Evolutionary conservation across 1,140 invertebrate genomes (phyloP), one percentile per base, ranked within the genome.

Genomic region (Meteorus sp.): DNA sequence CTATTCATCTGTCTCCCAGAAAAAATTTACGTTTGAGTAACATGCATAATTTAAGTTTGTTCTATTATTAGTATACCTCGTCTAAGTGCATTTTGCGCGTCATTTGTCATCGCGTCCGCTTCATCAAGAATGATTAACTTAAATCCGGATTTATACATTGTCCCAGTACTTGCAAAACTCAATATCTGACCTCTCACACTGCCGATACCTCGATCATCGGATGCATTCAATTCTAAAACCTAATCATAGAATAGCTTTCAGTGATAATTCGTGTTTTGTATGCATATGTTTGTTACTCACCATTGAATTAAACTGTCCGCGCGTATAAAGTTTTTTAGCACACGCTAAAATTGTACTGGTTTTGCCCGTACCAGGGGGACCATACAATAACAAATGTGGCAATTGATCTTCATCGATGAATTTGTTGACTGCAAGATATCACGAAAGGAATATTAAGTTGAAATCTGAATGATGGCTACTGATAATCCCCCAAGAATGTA

Each of bases 31-130:
- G 85, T n/a, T n/a, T n/a, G n/a, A n/a, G n/a, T n/a, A n/a, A n/a
- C n/a, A n/a, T n/a, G n/a, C n/a, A n/a, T n/a, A n/a, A n/a, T n/a
- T n/a, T n/a, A n/a, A n/a, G n/a, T n/a, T n/a, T n/a, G n/a, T n/a
- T n/a, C n/a, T n/a, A n/a, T n/a, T n/a, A n/a, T n/a, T n/a, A n/a
- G n/a, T n/a, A n/a, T 84, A 95, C 93, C 95, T 87, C 97, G 88
- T 67, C 97, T 85, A 1, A 99, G 81, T 25, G 97, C 97, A 88
- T 98, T 99, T 79, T 99, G 98, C 2, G 98, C 98, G 88, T 99
- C 97, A 75, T 95, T 93, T 2, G 98, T 99, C 98, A 99, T 99
- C 1, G 97, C 95, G 86, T 99, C 98, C 7, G 97, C 97, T 85
- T 99, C 98, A 86, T 99, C 98, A 8, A 99, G 79, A 65, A 99